Percentiles rank a stretch among this genome's conserved stretches.
Conservation (phyloP, 2,113 vertebrate genomes). For the Heliornis fulica region DNA sequence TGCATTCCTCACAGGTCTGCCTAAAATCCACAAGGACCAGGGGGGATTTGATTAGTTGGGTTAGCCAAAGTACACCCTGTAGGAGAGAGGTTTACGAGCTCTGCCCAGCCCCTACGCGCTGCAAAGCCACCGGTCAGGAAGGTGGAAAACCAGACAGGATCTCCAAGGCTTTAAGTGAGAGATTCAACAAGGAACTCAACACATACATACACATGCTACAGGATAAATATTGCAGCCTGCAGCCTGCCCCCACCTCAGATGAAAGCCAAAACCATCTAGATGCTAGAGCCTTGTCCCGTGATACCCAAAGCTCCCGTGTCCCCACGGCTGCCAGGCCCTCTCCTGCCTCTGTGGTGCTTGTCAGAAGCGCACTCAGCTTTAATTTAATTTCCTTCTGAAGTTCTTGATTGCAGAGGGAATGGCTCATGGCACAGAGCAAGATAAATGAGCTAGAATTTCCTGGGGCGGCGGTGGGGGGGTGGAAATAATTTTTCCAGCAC, state of each 20-base stretch:
- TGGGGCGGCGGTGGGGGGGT: background rate
- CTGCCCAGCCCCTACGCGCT: background rate
- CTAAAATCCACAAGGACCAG: background rate
- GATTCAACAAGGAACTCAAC: no score
- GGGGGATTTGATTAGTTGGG: background rate
- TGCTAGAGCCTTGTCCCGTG: background rate
- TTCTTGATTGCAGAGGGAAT: constrained; percentile 19
- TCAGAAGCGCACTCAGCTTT: background rate
- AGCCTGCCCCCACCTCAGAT: background rate
- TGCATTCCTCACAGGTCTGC: constrained; percentile 52
- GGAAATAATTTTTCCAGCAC: background rate
- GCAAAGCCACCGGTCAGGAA: background rate
- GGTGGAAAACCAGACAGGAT: background rate
- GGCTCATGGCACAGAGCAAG: constrained; percentile 32
- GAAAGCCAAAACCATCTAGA: background rate
- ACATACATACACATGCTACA: rapidly evolving
- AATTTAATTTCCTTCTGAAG: constrained; percentile 39
- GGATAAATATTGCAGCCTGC: background rate
- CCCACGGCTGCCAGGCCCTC: background rate
- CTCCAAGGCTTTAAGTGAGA: background rate
- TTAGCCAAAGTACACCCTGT: constrained; percentile 36
- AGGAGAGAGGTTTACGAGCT: background rate
- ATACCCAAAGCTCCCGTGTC: background rate
- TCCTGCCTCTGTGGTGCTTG: background rate
- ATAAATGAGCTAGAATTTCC: constrained; percentile 31